These are phyloP conservation scores for Saturnia japonica DNA, from an alignment of 2,888 invertebrate genomes.

Conservation along the genomic window DNA sequence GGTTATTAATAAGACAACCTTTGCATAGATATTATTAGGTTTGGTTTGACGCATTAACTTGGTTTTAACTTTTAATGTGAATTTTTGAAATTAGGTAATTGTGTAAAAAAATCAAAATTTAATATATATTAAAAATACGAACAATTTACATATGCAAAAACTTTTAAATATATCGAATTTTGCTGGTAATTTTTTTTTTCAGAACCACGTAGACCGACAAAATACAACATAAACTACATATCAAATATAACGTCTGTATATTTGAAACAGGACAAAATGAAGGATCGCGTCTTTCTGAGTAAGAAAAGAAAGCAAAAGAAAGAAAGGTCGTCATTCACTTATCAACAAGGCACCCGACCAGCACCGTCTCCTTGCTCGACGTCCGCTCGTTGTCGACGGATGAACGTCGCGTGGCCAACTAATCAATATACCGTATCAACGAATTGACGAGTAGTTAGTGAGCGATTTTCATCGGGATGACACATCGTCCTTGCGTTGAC, in stretches of 20 bases:
- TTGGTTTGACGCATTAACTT: neutral
- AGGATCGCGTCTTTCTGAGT: neutral
- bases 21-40: neutral
- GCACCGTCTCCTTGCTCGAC: too few species aligned
- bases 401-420: too few species aligned
- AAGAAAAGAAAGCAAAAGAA: neutral
- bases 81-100: neutral
- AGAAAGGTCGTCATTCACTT: too few species aligned
- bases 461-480: too few species aligned
- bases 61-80: neutral
- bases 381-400: too few species aligned
- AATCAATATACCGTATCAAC: too few species aligned
- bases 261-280: neutral
- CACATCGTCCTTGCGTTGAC: too few species aligned
- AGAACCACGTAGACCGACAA: neutral
- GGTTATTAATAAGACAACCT: neutral
- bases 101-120: too few species aligned
- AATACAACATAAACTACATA: neutral
- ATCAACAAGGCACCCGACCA: too few species aligned
- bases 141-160: neutral
- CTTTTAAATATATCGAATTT: neutral
- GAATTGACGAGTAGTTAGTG: too few species aligned
- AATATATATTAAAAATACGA: neutral
- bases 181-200: too few species aligned
- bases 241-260: neutral